These are phyloP conservation scores for Portunus trituberculatus DNA, from an alignment of 1,140 invertebrate species.

Conservation along the genomic window DNA sequence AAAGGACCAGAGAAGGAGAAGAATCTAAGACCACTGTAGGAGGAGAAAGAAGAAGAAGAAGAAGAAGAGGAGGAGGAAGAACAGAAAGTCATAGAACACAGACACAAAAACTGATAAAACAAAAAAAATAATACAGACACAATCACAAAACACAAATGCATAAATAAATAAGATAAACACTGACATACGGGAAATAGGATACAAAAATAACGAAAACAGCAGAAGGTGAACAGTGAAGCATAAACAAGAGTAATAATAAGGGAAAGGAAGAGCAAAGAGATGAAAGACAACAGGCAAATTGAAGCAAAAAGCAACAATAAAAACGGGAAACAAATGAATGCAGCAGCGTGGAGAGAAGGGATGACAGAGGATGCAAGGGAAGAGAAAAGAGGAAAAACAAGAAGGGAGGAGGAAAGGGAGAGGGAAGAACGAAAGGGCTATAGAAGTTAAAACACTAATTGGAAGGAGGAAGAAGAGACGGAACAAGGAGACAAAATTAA, in stretches of 20 bases:
- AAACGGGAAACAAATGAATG: too few relatives aligned
- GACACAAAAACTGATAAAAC: background rate
- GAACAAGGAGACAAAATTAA: background rate
- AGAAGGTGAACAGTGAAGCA: background rate
- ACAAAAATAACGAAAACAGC: too few relatives aligned
- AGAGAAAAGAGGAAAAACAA: background rate
- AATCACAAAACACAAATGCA: too few relatives aligned
- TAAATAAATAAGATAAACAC: too few relatives aligned
- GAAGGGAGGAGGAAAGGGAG: background rate
- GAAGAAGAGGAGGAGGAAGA: background rate
- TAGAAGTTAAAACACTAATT: background rate
- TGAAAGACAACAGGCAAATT: background rate
- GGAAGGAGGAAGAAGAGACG: background rate
- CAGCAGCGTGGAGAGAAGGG: background rate
- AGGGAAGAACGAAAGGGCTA: background rate
- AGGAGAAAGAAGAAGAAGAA: slow-evolving; percentile 4
- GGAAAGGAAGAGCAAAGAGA: background rate
- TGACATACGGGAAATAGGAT: background rate
- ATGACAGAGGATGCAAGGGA: background rate
- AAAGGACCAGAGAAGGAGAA: background rate
- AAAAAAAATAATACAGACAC: background rate
- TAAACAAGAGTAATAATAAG: background rate
- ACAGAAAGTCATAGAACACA: too few relatives aligned
- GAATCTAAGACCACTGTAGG: background rate
- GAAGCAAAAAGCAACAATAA: background rate